Evolutionary conservation across 2,888 invertebrate species (phyloP).

Genomic region (Ischnus inquisitorius): DNA sequence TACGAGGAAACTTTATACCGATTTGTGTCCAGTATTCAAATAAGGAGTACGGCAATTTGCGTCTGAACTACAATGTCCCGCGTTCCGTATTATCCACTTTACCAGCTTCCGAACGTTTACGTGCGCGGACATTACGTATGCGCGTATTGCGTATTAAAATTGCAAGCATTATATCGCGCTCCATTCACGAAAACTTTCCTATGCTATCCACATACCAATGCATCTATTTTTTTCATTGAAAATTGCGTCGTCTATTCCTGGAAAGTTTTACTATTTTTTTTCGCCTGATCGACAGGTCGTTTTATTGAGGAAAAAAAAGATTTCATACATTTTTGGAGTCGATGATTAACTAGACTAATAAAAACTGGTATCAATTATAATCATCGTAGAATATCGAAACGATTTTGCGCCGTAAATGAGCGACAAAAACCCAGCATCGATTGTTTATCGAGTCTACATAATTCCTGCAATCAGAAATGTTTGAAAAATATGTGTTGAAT

Average conservation of each 20-base stretch:
- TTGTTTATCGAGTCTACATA: no score
- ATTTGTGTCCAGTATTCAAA: conserved; percentile 9
- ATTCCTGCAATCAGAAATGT: no score
- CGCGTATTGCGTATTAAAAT: background rate
- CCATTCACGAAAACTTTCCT: background rate
- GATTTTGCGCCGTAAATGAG: no score
- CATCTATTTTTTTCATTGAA: background rate
- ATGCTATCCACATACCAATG: background rate
- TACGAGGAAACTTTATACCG: conserved; percentile 5
- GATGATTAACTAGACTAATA: background rate
- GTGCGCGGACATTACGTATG: background rate
- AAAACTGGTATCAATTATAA: background rate
- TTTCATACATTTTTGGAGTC: background rate
- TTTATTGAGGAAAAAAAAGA: background rate
- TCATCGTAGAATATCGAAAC: no score
- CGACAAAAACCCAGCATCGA: no score
- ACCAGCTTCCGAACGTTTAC: conserved; percentile 5
- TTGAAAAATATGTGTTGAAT: no score
- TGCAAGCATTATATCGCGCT: background rate
- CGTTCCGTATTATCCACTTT: conserved; percentile 46
- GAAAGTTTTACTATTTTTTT: background rate
- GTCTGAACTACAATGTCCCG: conserved; percentile 17
- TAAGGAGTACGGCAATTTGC: conserved; percentile 28
- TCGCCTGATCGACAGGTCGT: background rate
- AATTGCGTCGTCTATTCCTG: no score